Evolutionary conservation across 2,888 invertebrate genomes (phyloP), one percentile per base, ranked within the genome.

Genomic region (Synergus japonicus): DNA sequence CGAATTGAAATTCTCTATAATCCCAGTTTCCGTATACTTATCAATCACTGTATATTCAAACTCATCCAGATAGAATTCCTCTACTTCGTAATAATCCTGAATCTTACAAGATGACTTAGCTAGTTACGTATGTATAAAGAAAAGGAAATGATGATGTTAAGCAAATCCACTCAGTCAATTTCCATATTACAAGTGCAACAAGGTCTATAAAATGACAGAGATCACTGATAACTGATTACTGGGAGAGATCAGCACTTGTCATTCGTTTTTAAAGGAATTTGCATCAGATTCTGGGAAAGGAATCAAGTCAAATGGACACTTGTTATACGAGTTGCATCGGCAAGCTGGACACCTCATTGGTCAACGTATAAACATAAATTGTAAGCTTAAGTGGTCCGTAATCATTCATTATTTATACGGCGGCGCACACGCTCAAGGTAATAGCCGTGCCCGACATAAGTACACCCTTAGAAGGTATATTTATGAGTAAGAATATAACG

Each of bases 351-450:
- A 73, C 73, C 37, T 73, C 9, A n/a, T 15, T 73, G 12, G 29
- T 41, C 41, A 73, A n/a, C 5, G 37, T 10, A 37, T 54, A 73
- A 73, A 73, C 54, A 73, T 73, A 73, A 73, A 73, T 73, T 41
- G 41, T 58, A 10, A 73, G 73, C 73, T 41, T 54, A 54, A 73
- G 54, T 54, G 54, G 73, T 37, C 37, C 37, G 54, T 54, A 73
- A 73, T 73, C 73, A 54, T 58, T 73, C 54, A 73, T 73, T 73
- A 73, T 54, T 73, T 69, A 69, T 49, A 69, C 29, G 69, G 54
- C 29, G 37, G 54, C 29, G 37, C 15, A 73, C 73, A 73, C 49
- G 54, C 37, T 41, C 29, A 73, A 73, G n/a, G n/a, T 54, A 73
- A 73, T 73, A 73, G 15, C 54, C n/a, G 37, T 73, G 54, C 49